Evolutionary conservation across 2,113 vertebrate genomes (phyloP).

Genomic region (Neogobius melanostomus): DNA sequence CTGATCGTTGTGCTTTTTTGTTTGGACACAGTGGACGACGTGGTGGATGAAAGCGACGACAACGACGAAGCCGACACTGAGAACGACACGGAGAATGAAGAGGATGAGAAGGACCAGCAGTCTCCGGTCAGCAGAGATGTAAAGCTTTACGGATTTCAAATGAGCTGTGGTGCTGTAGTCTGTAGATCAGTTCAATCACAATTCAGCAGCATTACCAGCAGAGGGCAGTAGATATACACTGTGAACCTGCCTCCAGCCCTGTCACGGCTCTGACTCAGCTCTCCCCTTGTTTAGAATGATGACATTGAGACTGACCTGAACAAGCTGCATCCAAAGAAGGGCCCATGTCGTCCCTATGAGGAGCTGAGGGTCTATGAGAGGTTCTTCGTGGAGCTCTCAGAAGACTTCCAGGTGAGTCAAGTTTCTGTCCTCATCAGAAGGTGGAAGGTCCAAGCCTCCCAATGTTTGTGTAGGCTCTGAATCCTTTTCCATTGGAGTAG

Average conservation of each 20-base stretch:
- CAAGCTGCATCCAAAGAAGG: slow-evolving; percentile 87
- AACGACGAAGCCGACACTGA: slow-evolving; percentile 90
- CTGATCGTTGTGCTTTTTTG: background rate
- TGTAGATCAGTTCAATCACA: background rate
- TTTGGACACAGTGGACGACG: slow-evolving; percentile 90
- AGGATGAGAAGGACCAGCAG: slow-evolving; percentile 84
- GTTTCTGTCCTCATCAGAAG: background rate
- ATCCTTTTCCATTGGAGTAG: too few relatives aligned
- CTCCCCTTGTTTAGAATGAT: slow-evolving; percentile 83
- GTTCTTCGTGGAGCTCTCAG: slow-evolving; percentile 90
- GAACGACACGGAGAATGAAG: slow-evolving; percentile 87
- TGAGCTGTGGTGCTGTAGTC: too few relatives aligned
- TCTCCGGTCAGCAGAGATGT: slow-evolving; percentile 48
- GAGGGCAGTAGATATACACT: slow-evolving; percentile 35
- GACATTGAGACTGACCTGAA: slow-evolving; percentile 97
- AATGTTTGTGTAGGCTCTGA: too few relatives aligned
- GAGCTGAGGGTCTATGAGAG: slow-evolving; percentile 91
- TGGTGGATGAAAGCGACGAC: slow-evolving; percentile 96
- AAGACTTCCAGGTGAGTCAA: slow-evolving; percentile 89
- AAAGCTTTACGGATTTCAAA: too few relatives aligned
- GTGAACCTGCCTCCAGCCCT: background rate
- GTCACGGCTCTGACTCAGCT: background rate
- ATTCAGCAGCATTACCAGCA: slow-evolving; percentile 22
- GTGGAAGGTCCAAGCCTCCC: too few relatives aligned
- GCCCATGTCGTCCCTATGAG: slow-evolving; percentile 80